A percentile compares a stretch with the other conserved stretches of the same genome.
phyloP scores from a whole-genome alignment of 2,797 vertebrate species.

The Pempheris klunzingeri region DNA sequence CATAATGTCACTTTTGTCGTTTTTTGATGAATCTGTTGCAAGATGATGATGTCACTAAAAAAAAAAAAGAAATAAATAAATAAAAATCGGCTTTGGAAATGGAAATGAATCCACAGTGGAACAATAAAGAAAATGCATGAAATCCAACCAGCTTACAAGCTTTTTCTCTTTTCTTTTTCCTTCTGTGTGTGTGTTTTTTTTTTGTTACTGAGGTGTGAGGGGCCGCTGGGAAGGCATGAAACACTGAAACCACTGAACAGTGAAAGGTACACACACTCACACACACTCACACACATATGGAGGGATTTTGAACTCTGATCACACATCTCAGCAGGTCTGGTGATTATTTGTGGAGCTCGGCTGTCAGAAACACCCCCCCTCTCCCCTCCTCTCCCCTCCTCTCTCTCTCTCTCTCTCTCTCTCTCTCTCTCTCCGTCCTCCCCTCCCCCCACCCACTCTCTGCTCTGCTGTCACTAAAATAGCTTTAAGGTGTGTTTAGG shows the following conservation, averaged over 20 bases:
- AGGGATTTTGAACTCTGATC: constrained; percentile 79
- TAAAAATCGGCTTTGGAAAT: constrained; percentile 31
- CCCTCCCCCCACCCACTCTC: constrained; percentile 52
- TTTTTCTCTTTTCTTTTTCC: not conserved
- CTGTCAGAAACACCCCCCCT: constrained; percentile 48
- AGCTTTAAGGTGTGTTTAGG: constrained; percentile 86
- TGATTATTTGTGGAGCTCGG: constrained; percentile 72
- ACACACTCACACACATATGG: constrained; percentile 33
- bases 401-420: no score
- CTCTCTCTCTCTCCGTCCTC: not conserved
- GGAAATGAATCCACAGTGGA: constrained; percentile 28
- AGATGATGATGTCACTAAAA: constrained; percentile 43
- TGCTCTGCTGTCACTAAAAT: constrained; percentile 79
- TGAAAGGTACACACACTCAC: constrained; percentile 25
- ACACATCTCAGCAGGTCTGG: constrained; percentile 70
- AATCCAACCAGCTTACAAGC: not conserved
- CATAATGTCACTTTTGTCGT: constrained; percentile 52
- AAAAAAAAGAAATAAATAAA: constrained; percentile 9
- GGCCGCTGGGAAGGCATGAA: constrained; percentile 36
- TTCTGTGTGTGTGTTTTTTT: constrained; percentile 7
- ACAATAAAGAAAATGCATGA: constrained; percentile 68
- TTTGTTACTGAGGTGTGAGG: constrained; percentile 18
- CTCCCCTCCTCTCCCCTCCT: constrained; percentile 3
- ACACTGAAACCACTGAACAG: constrained; percentile 44
- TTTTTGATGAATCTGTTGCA: constrained; percentile 35